Conservation (phyloP, 1,140 invertebrate species). For the honey bee (Apis mellifera) region DNA sequence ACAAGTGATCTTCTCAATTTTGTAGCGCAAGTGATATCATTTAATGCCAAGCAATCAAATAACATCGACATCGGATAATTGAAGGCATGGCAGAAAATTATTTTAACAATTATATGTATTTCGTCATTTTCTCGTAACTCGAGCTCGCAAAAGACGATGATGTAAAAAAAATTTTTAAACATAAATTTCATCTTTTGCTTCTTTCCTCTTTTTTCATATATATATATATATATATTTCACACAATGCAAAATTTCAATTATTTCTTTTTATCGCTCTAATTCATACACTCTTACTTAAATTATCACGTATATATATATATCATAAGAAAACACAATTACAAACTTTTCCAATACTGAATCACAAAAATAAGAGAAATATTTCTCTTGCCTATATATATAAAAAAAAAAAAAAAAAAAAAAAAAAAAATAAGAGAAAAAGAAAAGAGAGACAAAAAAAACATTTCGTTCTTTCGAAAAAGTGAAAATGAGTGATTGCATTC, state of each 20-base stretch:
- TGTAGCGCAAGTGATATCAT: constrained; percentile 8
- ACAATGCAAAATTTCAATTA: not conserved
- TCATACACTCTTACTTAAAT: not conserved
- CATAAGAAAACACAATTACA: not conserved
- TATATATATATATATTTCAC: not conserved
- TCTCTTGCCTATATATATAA: not conserved
- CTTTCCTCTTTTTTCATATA: not conserved
- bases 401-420: not conserved
- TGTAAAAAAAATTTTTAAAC: constrained; percentile 1
- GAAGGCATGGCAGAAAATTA: constrained; percentile 18
- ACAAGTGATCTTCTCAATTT: constrained; percentile 16
- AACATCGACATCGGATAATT: constrained; percentile 23
- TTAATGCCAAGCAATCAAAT: constrained; percentile 27
- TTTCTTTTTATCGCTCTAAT: not conserved
- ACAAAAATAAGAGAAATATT: not conserved
- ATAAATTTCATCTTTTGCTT: not conserved
- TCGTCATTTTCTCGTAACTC: not conserved
- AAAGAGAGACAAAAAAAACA: not conserved
- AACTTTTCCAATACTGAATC: not conserved
- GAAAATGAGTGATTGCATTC: not conserved
- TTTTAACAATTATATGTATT: constrained; percentile 23
- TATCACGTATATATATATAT: not conserved
- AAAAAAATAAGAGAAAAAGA: not conserved
- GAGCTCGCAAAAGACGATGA: constrained; percentile 3
- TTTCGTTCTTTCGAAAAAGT: not conserved